Base-by-base conservation (phyloP, 2,113 vertebrate species). In the Monarcha castaneiventris region DNA sequence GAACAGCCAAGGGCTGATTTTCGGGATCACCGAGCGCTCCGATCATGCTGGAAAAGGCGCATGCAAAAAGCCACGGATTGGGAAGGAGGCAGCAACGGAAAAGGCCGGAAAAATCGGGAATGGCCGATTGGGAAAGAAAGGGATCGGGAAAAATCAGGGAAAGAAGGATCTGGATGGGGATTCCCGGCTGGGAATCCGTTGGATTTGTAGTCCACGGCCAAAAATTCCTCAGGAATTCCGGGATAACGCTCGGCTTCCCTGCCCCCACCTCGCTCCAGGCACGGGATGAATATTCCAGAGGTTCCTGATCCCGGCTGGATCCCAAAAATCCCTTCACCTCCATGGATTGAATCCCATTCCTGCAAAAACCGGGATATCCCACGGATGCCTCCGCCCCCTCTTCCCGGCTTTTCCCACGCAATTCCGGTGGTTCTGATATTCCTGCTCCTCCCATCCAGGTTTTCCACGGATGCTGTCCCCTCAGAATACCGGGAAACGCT, bases 361-460 rank as follows among this genome's bases (percentile, higher is more conserved):
- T 14, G 33, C 16, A 13, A 43, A 30, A 30, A 6, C 3, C 1
- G 14, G 63, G 52, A 67, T 6, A 5, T 3, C 16, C 63, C 41
- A 8, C 0, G 17, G 80, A 55, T 27, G 64, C 22, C 55, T 15
- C 74, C 4, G 7, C 7, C 9, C 13, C 56, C 59, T 79, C 74
- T 26, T 18, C 68, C 59, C 3, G 1, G 16, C 21, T 11, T 13
- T 35, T 44, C 13, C 48, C 8, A 0, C 0, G 1, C 3, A 22
- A n/a, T 33, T 20, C 35, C 1, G 1, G 3, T 0, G 18, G 21
- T 30, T 17, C 79, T 2, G 1, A 6, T 0, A 15, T 14, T 61
- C 37, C 73, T 5, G 59, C 54, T 54, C 51, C 37, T 35, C 33
- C 4, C 2, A 10, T 1, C 56, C 21, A 0, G 41, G 19, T 3